Evolutionary conservation across 2,888 invertebrate genomes (phyloP).

Genomic region (Drosophila testacea): DNA sequence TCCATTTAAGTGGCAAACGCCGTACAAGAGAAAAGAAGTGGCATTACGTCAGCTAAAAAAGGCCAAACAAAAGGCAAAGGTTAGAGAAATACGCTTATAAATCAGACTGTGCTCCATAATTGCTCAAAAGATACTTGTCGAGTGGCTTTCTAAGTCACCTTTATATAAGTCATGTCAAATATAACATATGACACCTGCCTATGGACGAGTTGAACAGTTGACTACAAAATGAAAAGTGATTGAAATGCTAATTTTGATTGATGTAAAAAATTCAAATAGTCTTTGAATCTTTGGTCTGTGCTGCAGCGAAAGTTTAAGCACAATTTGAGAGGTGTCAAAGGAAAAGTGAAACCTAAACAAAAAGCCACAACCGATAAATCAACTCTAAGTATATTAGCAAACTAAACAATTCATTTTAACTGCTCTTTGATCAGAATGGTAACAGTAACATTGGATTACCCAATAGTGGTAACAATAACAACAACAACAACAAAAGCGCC

Average conservation of each 20-base stretch:
- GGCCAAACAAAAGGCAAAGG: slow-evolving; percentile 26
- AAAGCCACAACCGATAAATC: slow-evolving; percentile 40
- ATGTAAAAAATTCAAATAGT: slow-evolving; percentile 49
- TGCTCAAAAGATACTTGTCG: slow-evolving; percentile 12
- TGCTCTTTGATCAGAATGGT: slow-evolving; percentile 40
- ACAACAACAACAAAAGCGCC: slow-evolving; percentile 33
- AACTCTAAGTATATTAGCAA: slow-evolving; percentile 34
- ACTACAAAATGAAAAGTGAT: slow-evolving; percentile 44
- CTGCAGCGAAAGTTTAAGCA: slow-evolving; percentile 62
- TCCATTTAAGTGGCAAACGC: slow-evolving; percentile 49
- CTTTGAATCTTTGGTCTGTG: slow-evolving; percentile 12
- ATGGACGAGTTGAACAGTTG: slow-evolving; percentile 7
- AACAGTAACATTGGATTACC: slow-evolving; percentile 39
- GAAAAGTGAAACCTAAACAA: slow-evolving; percentile 68
- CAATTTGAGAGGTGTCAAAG: slow-evolving; percentile 63
- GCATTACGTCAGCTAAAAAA: slow-evolving; percentile 49
- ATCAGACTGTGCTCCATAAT: slow-evolving; percentile 24
- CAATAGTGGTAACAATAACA: slow-evolving; percentile 42
- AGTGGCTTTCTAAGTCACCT: slow-evolving; percentile 50
- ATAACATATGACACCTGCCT: slow-evolving; percentile 30
- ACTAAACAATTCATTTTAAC: slow-evolving; percentile 4
- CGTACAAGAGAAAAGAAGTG: slow-evolving; percentile 10
- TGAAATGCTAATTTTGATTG: slow-evolving; percentile 78
- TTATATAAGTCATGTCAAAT: slow-evolving; percentile 40
- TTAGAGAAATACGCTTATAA: slow-evolving; percentile 25